Evolutionary conservation across 2,888 invertebrate species (phyloP).

Genomic region (Drosophila sordidapex): DNA sequence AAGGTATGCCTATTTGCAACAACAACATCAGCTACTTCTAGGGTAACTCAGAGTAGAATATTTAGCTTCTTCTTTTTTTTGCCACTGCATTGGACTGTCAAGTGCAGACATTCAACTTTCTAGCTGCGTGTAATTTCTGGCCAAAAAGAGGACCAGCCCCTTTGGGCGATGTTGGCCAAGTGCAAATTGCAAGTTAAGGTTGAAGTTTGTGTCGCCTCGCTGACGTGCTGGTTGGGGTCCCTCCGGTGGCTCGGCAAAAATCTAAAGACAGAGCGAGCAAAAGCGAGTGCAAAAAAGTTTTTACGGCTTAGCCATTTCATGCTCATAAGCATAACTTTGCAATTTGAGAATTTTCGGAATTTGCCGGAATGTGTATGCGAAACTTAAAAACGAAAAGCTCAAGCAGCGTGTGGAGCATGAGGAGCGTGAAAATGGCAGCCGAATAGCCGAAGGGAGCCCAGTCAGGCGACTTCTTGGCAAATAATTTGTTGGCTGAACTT

Average conservation of each 20-base stretch:
- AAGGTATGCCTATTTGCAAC: not conserved
- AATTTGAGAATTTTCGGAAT: slow-evolving; percentile 37
- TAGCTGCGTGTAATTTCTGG: slow-evolving; percentile 44
- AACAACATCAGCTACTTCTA: not conserved
- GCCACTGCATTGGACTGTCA: slow-evolving; percentile 16
- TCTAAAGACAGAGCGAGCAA: slow-evolving; percentile 7
- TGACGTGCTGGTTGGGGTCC: slow-evolving; percentile 36
- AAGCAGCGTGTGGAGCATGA: not conserved
- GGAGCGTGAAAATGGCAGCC: slow-evolving; percentile 1
- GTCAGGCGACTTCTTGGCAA: slow-evolving; percentile 20
- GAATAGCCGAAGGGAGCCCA: not conserved
- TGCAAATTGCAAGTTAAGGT: slow-evolving; percentile 44
- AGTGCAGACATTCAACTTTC: slow-evolving; percentile 52
- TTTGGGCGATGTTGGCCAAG: slow-evolving; percentile 34
- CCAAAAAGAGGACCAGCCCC: slow-evolving; percentile 30
- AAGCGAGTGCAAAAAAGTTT: slow-evolving; percentile 19
- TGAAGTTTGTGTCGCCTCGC: slow-evolving; percentile 50
- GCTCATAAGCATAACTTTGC: slow-evolving; percentile 67
- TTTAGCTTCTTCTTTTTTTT: not conserved
- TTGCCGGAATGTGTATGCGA: slow-evolving; percentile 35
- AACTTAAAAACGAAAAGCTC: slow-evolving; percentile 11
- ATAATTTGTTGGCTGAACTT: slow-evolving; percentile 42
- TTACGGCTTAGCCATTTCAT: slow-evolving; percentile 60
- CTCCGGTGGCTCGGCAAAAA: slow-evolving; percentile 15
- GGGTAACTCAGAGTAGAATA: slow-evolving; percentile 3